Evolutionary conservation across 1,140 invertebrate species (phyloP).

Genomic region (Tenebrio molitor): DNA sequence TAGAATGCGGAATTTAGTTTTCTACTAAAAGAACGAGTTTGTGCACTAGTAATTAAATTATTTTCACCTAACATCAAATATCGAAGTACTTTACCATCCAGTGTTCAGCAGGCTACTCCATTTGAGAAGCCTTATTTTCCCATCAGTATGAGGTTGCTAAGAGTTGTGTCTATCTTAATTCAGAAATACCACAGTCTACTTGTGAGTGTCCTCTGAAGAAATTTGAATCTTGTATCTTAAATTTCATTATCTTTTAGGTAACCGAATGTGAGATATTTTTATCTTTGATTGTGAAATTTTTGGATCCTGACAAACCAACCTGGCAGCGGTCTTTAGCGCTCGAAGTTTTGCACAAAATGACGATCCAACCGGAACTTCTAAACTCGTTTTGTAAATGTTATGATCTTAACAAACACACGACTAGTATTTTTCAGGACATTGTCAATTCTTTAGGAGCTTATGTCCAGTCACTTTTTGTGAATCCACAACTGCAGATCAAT

Average conservation of each 20-base stretch:
- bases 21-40: slow-evolving; percentile 95
- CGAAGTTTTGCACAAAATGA: slow-evolving; percentile 96
- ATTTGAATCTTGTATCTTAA: no score
- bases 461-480: slow-evolving; percentile 94
- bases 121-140: slow-evolving; percentile 96
- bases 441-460: slow-evolving; percentile 95
- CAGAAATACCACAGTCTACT: slow-evolving; percentile 94
- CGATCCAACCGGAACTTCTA: slow-evolving; percentile 87
- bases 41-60: slow-evolving; percentile 96
- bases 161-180: slow-evolving; percentile 93
- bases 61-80: slow-evolving; percentile 98
- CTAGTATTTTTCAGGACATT: slow-evolving; percentile 95
- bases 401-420: slow-evolving; percentile 93
- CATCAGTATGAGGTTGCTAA: slow-evolving; percentile 93
- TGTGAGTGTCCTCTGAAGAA: slow-evolving; percentile 72
- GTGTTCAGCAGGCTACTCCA: slow-evolving; percentile 73
- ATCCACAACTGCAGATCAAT: slow-evolving; percentile 70
- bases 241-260: no score
- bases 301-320: slow-evolving; percentile 95
- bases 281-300: slow-evolving; percentile 95
- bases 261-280: slow-evolving; percentile 99
- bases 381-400: slow-evolving; percentile 95
- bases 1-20: slow-evolving; percentile 96
- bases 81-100: slow-evolving; percentile 73
- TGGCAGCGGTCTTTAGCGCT: slow-evolving; percentile 96